These are phyloP conservation scores for Mizuhopecten yessoensis DNA, from an alignment of 1,140 invertebrate species.

Conservation along the genomic window DNA sequence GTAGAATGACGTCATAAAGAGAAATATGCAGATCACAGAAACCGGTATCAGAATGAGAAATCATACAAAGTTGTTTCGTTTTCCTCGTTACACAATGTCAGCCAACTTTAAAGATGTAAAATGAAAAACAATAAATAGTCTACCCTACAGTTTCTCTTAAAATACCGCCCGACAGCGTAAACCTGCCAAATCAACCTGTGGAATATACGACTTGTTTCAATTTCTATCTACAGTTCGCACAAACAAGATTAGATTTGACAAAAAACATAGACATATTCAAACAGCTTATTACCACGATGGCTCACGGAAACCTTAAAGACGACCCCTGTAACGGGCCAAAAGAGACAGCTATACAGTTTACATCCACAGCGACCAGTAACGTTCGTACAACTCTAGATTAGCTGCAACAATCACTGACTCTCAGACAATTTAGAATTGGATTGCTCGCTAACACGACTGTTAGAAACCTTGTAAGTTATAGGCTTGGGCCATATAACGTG, in stretches of 20 bases:
- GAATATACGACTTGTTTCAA: neutral
- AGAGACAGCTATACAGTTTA: neutral
- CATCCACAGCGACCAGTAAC: neutral
- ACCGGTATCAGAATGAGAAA: no score
- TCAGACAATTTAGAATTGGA: slow-evolving; percentile 11
- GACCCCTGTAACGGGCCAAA: neutral
- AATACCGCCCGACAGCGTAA: neutral
- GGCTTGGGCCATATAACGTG: neutral
- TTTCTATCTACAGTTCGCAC: neutral
- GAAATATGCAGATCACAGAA: no score
- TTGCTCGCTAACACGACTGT: neutral
- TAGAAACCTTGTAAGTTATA: neutral
- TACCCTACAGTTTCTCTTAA: no score
- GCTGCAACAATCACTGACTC: neutral
- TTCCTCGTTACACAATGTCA: no score
- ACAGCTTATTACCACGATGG: neutral
- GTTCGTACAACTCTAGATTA: neutral
- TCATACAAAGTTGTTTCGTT: no score
- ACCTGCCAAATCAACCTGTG: neutral
- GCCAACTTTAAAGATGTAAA: no score
- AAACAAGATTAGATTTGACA: neutral
- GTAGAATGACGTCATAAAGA: no score
- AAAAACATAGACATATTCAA: neutral
- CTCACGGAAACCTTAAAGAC: neutral
- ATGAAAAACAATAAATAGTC: no score